Conservation (phyloP, 2,888 invertebrate species). For the Plebejus melissa region DNA sequence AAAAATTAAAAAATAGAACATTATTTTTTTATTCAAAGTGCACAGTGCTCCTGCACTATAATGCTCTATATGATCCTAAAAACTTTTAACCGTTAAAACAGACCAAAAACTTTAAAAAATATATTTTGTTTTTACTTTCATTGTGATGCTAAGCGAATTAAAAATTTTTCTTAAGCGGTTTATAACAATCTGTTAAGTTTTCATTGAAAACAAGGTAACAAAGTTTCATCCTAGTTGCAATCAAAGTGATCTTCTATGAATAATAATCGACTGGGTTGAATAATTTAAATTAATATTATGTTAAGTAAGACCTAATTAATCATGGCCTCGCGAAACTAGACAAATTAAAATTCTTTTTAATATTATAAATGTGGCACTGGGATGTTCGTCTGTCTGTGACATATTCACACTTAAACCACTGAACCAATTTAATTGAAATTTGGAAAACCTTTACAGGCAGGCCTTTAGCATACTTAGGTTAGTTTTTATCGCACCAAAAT, state of each 20-base stretch:
- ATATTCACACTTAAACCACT: not conserved
- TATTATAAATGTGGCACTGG: no score
- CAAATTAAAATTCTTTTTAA: not conserved
- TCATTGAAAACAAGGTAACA: not conserved
- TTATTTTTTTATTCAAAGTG: no score
- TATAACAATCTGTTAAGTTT: not conserved
- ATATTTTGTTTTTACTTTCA: not conserved
- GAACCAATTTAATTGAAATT: not conserved
- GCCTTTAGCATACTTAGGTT: no score
- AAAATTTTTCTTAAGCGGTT: not conserved
- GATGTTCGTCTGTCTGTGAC: no score
- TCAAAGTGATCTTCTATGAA: not conserved
- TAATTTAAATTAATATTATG: not conserved
- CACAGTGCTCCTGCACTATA: no score
- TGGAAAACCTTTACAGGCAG: no score
- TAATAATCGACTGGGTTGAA: not conserved
- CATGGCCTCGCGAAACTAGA: not conserved
- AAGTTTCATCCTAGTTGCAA: not conserved
- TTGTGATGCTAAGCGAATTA: slow-evolving; percentile 14
- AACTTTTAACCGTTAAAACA: not conserved
- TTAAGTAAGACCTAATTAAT: not conserved
- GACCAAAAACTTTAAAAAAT: not conserved
- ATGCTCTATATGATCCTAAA: not conserved
- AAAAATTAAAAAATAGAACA: not conserved
- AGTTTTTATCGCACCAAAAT: no score